Conservation (phyloP, 2,888 invertebrate species). For the Machimus atricapillus region DNA sequence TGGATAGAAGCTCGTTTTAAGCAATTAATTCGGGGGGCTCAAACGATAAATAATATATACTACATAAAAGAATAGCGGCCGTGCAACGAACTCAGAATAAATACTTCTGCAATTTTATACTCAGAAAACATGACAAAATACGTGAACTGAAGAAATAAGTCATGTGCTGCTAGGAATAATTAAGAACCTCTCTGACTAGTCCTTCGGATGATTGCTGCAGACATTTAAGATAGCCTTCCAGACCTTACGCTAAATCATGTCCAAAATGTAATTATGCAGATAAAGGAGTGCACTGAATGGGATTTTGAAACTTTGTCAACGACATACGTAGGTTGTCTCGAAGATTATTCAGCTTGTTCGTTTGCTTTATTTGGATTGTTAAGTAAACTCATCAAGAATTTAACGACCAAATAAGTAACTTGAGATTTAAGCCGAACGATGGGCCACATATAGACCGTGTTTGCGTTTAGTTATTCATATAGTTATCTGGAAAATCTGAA, state of each 20-base stretch:
- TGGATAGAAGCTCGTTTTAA: not conserved
- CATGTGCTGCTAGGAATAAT: not conserved
- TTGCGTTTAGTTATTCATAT: not conserved
- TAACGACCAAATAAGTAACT: constrained; percentile 9
- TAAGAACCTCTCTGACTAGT: not conserved
- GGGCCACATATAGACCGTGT: not conserved
- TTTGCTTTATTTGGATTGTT: constrained; percentile 4
- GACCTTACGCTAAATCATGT: constrained; percentile 9
- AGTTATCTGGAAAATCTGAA: not conserved
- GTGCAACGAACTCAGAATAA: not conserved
- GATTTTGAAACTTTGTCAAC: constrained; percentile 1
- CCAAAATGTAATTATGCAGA: constrained; percentile 20
- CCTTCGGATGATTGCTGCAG: not conserved
- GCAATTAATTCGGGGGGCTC: not conserved
- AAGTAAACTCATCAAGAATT: constrained; percentile 25
- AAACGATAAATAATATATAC: not conserved
- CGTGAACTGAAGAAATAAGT: not conserved
- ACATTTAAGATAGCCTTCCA: not conserved
- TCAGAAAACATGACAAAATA: not conserved
- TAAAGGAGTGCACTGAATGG: not conserved
- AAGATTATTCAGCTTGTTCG: not conserved
- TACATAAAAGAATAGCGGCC: not conserved
- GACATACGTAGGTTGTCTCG: not conserved
- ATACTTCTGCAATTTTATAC: not conserved
- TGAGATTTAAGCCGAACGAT: not conserved